A percentile compares a stretch with the other conserved stretches of the same genome.
Evolutionary conservation across 2,113 vertebrate species (phyloP).

Genomic region (Microtus richardsoni): DNA sequence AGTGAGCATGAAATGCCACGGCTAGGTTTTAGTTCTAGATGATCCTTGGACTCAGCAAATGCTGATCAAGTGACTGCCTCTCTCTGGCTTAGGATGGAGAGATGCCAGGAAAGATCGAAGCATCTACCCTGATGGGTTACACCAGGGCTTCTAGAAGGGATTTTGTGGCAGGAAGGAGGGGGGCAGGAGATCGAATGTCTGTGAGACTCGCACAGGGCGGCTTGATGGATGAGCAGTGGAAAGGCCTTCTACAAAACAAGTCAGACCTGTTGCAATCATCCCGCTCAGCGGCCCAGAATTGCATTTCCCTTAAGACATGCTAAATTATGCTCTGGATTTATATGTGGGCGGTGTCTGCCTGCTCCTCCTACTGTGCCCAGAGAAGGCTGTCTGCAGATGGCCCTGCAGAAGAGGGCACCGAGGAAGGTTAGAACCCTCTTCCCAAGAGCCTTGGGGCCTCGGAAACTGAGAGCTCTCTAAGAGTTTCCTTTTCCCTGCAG

Average conservation of each 20-base stretch:
- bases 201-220: slow-evolving; percentile 28
- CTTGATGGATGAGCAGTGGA: slow-evolving; percentile 50
- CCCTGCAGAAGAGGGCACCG: background rate
- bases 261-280: slow-evolving; percentile 45
- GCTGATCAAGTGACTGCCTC: slow-evolving; percentile 62
- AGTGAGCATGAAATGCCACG: background rate
- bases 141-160: slow-evolving; percentile 57
- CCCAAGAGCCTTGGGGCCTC: background rate
- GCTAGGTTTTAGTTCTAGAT: slow-evolving; percentile 23
- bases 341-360: background rate
- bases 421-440: background rate
- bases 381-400: background rate
- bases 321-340: background rate
- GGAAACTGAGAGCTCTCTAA: background rate
- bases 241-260: slow-evolving; percentile 1
- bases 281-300: slow-evolving; percentile 12
- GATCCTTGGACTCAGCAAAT: slow-evolving; percentile 55
- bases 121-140: slow-evolving; percentile 63
- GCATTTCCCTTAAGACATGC: slow-evolving; percentile 36
- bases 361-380: background rate
- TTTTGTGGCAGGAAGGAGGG: slow-evolving; percentile 64
- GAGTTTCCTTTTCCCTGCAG: background rate
- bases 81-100: slow-evolving; percentile 70
- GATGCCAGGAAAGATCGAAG: slow-evolving; percentile 77
- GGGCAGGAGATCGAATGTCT: slow-evolving; percentile 71